Percentiles rank a stretch among this genome's conserved stretches.
Conservation (phyloP, 2,888 invertebrate species). For the Lagria hirta region DNA sequence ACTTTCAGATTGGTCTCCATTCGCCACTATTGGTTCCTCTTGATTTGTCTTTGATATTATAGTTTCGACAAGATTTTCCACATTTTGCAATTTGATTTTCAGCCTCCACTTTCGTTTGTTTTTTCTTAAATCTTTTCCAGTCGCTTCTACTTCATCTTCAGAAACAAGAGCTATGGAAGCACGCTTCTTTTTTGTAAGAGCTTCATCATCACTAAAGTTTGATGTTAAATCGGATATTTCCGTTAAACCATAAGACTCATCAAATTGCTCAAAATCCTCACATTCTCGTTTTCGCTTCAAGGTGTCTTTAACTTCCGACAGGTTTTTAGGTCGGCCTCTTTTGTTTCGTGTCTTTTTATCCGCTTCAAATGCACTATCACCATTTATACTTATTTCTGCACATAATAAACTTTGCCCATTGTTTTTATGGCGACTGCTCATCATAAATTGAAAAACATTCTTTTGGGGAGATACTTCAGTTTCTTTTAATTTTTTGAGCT, state of each 20-base stretch:
- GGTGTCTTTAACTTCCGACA: constrained; percentile 66
- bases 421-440: constrained; percentile 66
- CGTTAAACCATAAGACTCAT: constrained; percentile 63
- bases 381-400: constrained; percentile 54
- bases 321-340: constrained; percentile 55
- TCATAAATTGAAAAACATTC: constrained; percentile 67
- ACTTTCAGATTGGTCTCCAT: no score
- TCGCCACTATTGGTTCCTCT: no score
- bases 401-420: constrained; percentile 67
- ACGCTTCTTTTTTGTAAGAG: constrained; percentile 23
- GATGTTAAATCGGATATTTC: constrained; percentile 57
- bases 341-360: constrained; percentile 20
- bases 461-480: no score
- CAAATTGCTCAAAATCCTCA: constrained; percentile 60
- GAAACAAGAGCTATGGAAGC: no score
- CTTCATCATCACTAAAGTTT: constrained; percentile 31
- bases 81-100: no score
- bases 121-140: no score
- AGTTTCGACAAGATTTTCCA: no score
- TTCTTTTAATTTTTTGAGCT: no score
- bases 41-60: no score
- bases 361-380: constrained; percentile 20
- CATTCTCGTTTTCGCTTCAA: constrained; percentile 61
- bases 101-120: no score
- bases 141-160: no score